Percentiles rank a stretch among this genome's conserved stretches.
Evolutionary conservation across 2,797 vertebrate species (phyloP).

Genomic region (Octomys mimax): DNA sequence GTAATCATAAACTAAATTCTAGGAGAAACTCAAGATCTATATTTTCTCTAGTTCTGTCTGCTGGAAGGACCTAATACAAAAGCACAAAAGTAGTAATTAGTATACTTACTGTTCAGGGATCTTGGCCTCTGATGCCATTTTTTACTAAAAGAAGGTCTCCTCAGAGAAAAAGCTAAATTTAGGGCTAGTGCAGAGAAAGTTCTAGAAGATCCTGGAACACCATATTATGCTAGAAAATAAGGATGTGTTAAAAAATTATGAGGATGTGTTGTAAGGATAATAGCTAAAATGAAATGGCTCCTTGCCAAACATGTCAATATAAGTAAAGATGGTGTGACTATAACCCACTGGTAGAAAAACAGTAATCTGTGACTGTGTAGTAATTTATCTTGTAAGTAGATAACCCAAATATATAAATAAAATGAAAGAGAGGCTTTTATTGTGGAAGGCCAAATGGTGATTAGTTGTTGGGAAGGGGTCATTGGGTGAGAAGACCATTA

Average conservation of each 20-base stretch:
- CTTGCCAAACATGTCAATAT: not conserved
- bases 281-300: not conserved
- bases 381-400: not conserved
- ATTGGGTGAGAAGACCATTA: not conserved
- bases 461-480: not conserved
- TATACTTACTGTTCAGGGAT: not conserved
- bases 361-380: not conserved
- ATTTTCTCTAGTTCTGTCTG: not conserved
- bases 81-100: not conserved
- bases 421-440: not conserved
- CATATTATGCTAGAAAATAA: not conserved
- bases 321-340: not conserved
- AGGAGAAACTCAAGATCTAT: not conserved
- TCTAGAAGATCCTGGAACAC: not conserved
- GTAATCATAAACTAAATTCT: not conserved
- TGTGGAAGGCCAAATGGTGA: not conserved
- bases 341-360: not conserved
- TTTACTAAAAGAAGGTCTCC: not conserved
- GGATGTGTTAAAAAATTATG: not conserved
- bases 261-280: not conserved
- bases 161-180: not conserved
- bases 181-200: not conserved
- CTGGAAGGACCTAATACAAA: not conserved
- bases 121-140: not conserved
- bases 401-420: not conserved